Percentiles rank a stretch among this genome's conserved stretches.
Evolutionary conservation across 2,797 vertebrate species (phyloP).

Genomic region (Cuniculus paca): DNA sequence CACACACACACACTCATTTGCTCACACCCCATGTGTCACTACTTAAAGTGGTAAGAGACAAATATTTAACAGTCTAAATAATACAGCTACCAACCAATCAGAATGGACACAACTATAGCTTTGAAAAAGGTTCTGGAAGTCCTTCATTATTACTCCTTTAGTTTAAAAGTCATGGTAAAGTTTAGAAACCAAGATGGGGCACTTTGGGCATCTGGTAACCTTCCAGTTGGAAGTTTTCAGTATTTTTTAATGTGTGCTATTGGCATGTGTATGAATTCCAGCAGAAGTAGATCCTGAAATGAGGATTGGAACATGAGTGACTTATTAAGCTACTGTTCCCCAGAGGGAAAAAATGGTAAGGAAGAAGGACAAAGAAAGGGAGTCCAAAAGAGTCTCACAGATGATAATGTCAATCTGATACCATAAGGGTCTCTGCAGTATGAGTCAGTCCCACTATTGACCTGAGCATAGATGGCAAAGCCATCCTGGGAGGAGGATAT

Average conservation of each 20-base stretch:
- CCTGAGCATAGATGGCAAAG: neutral
- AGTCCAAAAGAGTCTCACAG: neutral
- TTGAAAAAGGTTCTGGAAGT: constrained; percentile 11
- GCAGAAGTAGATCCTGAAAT: neutral
- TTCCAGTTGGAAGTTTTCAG: neutral
- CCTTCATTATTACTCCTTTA: neutral
- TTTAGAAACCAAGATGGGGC: neutral
- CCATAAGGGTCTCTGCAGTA: neutral
- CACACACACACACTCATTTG: neutral
- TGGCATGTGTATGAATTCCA: neutral
- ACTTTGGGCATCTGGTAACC: neutral
- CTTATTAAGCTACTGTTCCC: neutral
- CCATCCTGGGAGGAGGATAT: neutral
- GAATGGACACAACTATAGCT: neutral
- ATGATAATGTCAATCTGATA: neutral
- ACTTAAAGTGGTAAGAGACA: neutral
- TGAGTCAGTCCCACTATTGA: neutral
- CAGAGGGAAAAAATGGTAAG: neutral
- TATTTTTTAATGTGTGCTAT: neutral
- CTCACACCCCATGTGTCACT: neutral
- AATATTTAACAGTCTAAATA: neutral
- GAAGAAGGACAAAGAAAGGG: neutral
- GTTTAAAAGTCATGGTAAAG: neutral
- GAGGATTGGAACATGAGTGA: neutral
- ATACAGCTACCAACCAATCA: neutral